phyloP scores from a whole-genome alignment of 2,888 invertebrate species.

The Diplolepis rosae region DNA sequence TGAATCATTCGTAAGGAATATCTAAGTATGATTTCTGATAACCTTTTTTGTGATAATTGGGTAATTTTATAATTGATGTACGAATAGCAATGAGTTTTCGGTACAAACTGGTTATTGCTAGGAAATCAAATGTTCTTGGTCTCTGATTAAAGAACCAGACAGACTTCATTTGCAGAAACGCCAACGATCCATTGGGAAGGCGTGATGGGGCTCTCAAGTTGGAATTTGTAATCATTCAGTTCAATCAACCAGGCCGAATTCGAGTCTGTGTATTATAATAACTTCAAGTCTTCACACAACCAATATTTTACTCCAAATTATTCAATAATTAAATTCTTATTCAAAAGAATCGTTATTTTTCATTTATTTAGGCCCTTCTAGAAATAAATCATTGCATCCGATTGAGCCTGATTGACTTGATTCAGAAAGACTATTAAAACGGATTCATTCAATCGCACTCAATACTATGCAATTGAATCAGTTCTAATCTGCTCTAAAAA shows the following conservation, averaged over 20 bases:
- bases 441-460: too few relatives aligned
- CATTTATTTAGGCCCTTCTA: too few relatives aligned
- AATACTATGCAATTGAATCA: too few relatives aligned
- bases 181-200: background rate
- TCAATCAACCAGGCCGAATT: background rate
- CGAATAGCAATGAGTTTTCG: background rate
- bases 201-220: background rate
- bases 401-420: too few relatives aligned
- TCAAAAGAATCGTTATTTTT: too few relatives aligned
- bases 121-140: conserved; percentile 12
- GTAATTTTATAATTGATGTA: background rate
- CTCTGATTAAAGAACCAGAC: conserved; percentile 14
- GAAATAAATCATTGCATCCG: too few relatives aligned
- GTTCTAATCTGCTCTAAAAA: too few relatives aligned
- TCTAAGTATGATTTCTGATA: background rate
- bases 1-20: background rate
- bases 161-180: conserved; percentile 24
- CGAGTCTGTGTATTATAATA: background rate
- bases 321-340: too few relatives aligned
- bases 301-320: too few relatives aligned
- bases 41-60: background rate
- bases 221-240: conserved; percentile 12
- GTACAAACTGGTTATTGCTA: conserved; percentile 18
- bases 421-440: too few relatives aligned
- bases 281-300: too few relatives aligned